Evolutionary conservation across 1,140 invertebrate genomes (phyloP), one percentile per base, ranked within the genome.

Genomic region (Drosophila nasuta): DNA sequence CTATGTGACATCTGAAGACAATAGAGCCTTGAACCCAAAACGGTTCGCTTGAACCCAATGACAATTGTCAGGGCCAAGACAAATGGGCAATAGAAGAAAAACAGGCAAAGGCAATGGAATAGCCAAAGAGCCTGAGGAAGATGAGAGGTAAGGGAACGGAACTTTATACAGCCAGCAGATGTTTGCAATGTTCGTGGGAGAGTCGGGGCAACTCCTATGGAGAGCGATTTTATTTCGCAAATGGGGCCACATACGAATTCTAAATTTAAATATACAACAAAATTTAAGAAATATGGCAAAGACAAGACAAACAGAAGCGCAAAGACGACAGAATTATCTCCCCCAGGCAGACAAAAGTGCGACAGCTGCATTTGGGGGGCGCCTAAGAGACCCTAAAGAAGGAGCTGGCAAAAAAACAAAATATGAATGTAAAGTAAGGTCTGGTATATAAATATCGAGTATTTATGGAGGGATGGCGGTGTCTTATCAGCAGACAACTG

Each of bases 401-500:
- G 30, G 46, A 59, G 41, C 51, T 64, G 46, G 45, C 78, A 17
- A 17, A 17, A 17, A 20, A 20, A 2, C 78, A 69, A 82, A 82
- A 87, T 85, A 86, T 78, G 78, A 75, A 78, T 81, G 66, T 43
- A 38, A 59, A 59, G 49, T 43, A 38, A 59, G 54, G 49, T 38
- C 7, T 38, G 35, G 35, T 63, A 52, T 35, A 57, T 64, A 64
- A 57, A 77, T 49, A 52, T 67, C 62, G 17, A 58, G 20, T 28
- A 25, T 38, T 38, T 38, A 10, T 48, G 17, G 45, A 20, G 13
- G 17, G 15, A 49, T 58, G 58, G 15, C 17, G 52, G 43, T 52
- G 58, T 70, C 63, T 85, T 89, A 89, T 88, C 33, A 38, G 15
- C 68, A 58, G 86, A 71, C 85, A 90, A 85, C 81, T 86, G 85